These are phyloP conservation scores for Myotis vivesi DNA, from an alignment of 2,797 vertebrate genomes.

Conservation along the genomic window DNA sequence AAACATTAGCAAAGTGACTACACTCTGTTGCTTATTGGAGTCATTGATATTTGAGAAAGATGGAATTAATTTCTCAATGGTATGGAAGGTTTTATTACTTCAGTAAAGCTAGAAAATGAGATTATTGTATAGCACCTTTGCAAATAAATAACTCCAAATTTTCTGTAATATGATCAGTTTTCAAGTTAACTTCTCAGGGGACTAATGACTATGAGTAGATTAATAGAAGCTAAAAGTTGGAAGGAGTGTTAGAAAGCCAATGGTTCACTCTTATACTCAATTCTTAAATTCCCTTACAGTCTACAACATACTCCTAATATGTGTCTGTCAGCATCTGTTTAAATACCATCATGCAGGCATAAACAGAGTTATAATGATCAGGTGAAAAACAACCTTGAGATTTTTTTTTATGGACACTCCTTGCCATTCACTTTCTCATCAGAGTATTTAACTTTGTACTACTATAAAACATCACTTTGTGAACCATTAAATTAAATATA, in stretches of 20 bases:
- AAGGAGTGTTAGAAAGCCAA: not conserved
- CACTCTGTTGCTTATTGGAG: conserved; percentile 91
- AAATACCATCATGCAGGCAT: not conserved
- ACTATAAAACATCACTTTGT: not conserved
- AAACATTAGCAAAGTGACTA: conserved; percentile 92
- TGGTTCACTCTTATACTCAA: not conserved
- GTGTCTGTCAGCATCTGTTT: not conserved
- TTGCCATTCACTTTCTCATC: not conserved
- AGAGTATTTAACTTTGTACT: not conserved
- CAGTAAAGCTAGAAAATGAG: not conserved
- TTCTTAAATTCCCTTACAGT: not conserved
- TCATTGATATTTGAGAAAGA: conserved; percentile 86
- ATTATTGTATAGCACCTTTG: not conserved
- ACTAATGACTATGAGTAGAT: not conserved
- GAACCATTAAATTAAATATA: not conserved
- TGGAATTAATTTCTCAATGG: conserved; percentile 86
- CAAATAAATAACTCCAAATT: conserved; percentile 2
- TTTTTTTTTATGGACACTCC: not conserved
- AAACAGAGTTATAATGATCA: not conserved
- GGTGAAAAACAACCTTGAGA: not conserved
- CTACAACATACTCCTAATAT: not conserved
- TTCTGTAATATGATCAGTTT: conserved; percentile 31
- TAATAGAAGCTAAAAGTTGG: not conserved
- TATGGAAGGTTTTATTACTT: conserved; percentile 74
- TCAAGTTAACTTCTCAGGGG: not conserved